Evolutionary conservation across 2,888 invertebrate genomes (phyloP).

Genomic region (Polyommatus iphigenia): DNA sequence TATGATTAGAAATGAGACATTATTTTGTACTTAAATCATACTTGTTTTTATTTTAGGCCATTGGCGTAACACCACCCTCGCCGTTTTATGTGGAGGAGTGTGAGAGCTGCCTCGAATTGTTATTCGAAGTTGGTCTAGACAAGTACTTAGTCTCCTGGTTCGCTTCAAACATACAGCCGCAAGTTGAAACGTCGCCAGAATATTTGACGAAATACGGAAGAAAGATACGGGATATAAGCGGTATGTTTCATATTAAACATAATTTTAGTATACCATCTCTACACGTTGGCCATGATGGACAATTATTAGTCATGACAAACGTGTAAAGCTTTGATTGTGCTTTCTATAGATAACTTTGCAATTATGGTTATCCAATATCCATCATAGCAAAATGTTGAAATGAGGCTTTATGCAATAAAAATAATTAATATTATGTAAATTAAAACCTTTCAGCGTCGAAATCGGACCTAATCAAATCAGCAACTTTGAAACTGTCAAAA

Average conservation of each 20-base stretch:
- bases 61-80: constrained; percentile 84
- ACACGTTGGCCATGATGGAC: too few species aligned
- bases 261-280: too few species aligned
- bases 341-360: too few species aligned
- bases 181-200: constrained; percentile 69
- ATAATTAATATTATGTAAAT: background rate
- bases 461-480: constrained; percentile 58
- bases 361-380: background rate
- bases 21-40: too few species aligned
- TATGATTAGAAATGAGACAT: too few species aligned
- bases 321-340: too few species aligned
- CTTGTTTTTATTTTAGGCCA: constrained; percentile 60
- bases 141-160: constrained; percentile 86
- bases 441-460: constrained; percentile 57
- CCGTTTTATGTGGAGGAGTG: constrained; percentile 95
- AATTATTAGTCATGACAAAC: too few species aligned
- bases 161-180: constrained; percentile 83
- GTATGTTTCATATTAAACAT: constrained; percentile 51
- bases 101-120: constrained; percentile 89
- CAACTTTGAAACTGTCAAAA: constrained; percentile 65
- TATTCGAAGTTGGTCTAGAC: constrained; percentile 88
- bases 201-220: constrained; percentile 61
- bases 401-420: background rate
- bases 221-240: constrained; percentile 61
- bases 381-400: background rate